Conservation (phyloP, 1,140 invertebrate genomes). For the Conus ventricosus region DNA sequence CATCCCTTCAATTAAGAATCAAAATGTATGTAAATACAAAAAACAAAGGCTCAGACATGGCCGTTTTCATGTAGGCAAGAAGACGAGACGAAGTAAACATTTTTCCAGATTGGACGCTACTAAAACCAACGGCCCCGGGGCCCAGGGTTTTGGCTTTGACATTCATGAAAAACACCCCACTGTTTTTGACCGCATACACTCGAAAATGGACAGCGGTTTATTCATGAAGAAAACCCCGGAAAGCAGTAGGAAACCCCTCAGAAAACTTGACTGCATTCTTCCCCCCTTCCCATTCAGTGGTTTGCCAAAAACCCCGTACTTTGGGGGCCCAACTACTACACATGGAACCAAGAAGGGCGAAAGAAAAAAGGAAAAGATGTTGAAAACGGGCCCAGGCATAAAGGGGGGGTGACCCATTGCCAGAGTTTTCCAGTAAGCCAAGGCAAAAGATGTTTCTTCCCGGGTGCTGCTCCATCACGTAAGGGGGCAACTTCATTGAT, state of each 20-base stretch:
- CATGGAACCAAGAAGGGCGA: conserved; percentile 53
- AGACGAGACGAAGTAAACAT: conserved; percentile 41
- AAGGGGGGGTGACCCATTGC: conserved; percentile 8
- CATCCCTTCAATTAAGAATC: conserved; percentile 47
- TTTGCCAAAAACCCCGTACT: conserved; percentile 61
- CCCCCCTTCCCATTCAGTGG: conserved; percentile 35
- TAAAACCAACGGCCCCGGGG: conserved; percentile 62
- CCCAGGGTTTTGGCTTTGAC: conserved; percentile 57
- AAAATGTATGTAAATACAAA: conserved; percentile 53
- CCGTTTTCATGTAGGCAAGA: conserved; percentile 39
- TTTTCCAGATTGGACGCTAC: conserved; percentile 49
- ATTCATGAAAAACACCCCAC: conserved; percentile 73
- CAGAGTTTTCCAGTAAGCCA: conserved; percentile 23
- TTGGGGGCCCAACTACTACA: conserved; percentile 64
- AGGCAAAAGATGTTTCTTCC: conserved; percentile 34
- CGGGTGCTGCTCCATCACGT: conserved; percentile 27
- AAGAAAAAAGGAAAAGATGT: neutral
- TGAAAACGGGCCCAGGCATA: neutral
- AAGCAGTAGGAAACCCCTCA: conserved; percentile 59
- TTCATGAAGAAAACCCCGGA: conserved; percentile 60
- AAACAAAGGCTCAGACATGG: conserved; percentile 41
- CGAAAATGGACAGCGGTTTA: conserved; percentile 74
- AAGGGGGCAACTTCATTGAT: conserved; percentile 13
- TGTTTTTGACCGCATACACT: conserved; percentile 75
- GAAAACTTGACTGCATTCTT: conserved; percentile 73